Evolutionary conservation across 2,888 invertebrate species (phyloP), one percentile per base, ranked within the genome.

Genomic region (Drosophila formosana): DNA sequence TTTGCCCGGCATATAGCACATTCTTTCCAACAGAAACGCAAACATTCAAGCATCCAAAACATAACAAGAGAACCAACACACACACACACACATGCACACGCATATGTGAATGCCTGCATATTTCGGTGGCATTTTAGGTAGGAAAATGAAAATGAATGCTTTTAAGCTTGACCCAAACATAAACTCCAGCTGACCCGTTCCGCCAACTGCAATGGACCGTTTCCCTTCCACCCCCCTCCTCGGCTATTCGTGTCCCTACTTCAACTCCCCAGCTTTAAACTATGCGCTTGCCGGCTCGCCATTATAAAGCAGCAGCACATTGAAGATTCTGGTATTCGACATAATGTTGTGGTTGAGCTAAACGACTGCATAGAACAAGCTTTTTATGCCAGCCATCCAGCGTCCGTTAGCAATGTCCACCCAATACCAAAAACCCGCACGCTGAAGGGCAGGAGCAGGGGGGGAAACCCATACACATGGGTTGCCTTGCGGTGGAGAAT

Each of bases 281-380:
- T 70, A 61, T 66, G 51, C 69, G 76, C 64, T 74, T 37, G 62
- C 62, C 56, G 53, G 57, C 55, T 73, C 51, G 51, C 62, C 63
- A 75, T 67, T 75, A 63, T 51, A 74, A 68, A 74, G 51, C 45
- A 50, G 34, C 34, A 82, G 88, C 82, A 87, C 84, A 83, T 88
- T 84, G 89, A 83, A 83, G 83, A 83, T 87, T 88, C 82, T 75
- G 80, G 80, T 75, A 85, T 88, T 85, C 88, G 89, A 85, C 89
- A 85, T 88, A 89, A 85, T 85, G 89, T 89, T 89, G 89, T 89
- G 89, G 84, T 89, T 85, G 70, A 77, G 75, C 84, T 89, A 89
- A 89, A 89, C 86, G 85, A 89, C 88, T 84, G 84, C 88, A 84
- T 84, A 79, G 88, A 85, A 77, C 88, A 89, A 73, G 89, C 89